Percentiles rank a stretch among this genome's conserved stretches.
These are phyloP conservation scores for Rhinichthys osculus DNA, from an alignment of 2,797 vertebrate species.

Conservation along the genomic window DNA sequence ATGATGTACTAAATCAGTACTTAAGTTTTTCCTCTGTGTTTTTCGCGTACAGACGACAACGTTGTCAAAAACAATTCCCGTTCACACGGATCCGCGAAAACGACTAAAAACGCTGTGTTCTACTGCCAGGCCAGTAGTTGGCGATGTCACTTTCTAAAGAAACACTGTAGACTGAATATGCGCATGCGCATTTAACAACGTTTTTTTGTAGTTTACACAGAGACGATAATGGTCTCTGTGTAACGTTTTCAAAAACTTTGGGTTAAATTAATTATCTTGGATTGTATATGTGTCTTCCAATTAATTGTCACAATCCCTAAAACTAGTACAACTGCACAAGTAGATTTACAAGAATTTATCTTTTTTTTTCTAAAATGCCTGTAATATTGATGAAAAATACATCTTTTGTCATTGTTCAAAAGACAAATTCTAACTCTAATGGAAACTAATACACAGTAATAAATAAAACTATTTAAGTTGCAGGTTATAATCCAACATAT, in stretches of 20 bases:
- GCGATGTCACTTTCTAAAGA: not conserved
- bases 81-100: not conserved
- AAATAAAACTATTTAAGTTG: not conserved
- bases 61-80: not conserved
- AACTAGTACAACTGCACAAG: not conserved
- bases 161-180: not conserved
- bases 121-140: not conserved
- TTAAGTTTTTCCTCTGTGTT: not conserved
- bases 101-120: not conserved
- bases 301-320: not conserved
- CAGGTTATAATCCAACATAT: slow-evolving; percentile 24
- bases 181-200: too few species aligned
- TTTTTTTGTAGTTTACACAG: not conserved
- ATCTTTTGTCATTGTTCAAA: not conserved
- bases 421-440: not conserved
- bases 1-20: not conserved
- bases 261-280: not conserved
- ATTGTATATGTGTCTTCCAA: not conserved
- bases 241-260: not conserved
- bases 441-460: not conserved
- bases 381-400: not conserved
- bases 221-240: not conserved
- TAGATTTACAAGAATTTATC: too few species aligned
- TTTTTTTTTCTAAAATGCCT: too few species aligned
- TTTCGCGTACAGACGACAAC: too few species aligned